phyloP scores from a whole-genome alignment of 2,113 vertebrate genomes.

The Sapajus apella region DNA sequence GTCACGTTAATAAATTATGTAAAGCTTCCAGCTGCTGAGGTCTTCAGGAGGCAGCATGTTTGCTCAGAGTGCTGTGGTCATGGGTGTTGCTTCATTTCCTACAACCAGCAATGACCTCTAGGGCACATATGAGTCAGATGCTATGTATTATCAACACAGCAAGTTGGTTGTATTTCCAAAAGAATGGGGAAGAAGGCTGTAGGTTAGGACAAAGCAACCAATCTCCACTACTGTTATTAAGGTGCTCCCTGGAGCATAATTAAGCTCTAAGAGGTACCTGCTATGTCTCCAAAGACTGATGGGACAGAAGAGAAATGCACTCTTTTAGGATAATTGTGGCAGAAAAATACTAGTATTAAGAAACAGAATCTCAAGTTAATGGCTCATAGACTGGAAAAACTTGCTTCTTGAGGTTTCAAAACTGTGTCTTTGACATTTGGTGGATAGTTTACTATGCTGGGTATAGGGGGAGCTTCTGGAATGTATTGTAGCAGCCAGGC shows the following conservation, averaged over 20 bases:
- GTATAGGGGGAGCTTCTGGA: background rate
- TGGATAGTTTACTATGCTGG: background rate
- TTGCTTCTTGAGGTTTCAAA: background rate
- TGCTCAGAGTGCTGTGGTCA: background rate
- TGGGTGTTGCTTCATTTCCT: background rate
- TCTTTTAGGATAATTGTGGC: background rate
- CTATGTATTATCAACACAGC: background rate
- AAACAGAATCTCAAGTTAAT: background rate
- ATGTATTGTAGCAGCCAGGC: background rate
- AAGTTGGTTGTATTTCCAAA: background rate
- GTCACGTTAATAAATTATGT: slow-evolving; percentile 4
- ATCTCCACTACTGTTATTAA: background rate
- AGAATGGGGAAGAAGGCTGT: background rate
- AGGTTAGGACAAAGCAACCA: background rate
- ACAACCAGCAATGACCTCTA: background rate
- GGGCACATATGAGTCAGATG: background rate
- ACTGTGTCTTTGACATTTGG: background rate
- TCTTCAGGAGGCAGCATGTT: background rate
- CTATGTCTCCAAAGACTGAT: background rate
- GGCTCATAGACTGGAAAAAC: background rate
- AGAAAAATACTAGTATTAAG: background rate
- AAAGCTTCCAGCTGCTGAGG: background rate
- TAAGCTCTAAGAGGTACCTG: background rate
- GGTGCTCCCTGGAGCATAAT: background rate
- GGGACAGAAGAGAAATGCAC: background rate